Evolutionary conservation across 2,113 vertebrate genomes (phyloP).

Genomic region (Rhabdomys dilectus): DNA sequence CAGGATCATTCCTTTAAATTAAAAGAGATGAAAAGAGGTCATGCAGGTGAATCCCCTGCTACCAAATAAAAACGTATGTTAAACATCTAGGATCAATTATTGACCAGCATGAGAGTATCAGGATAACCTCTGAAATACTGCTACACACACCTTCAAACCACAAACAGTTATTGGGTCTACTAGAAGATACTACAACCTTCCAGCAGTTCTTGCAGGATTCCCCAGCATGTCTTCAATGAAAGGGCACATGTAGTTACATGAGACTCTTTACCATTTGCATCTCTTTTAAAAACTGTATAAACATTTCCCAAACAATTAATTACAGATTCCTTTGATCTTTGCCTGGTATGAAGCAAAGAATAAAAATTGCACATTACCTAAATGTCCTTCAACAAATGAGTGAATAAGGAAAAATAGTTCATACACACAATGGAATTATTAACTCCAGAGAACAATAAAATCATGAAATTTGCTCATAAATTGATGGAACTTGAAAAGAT

Average conservation of each 20-base stretch:
- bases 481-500: not conserved
- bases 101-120: slow-evolving; percentile 25
- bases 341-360: slow-evolving; percentile 43
- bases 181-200: not conserved
- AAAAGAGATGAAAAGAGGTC: slow-evolving; percentile 33
- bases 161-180: not conserved
- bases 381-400: not conserved
- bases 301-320: slow-evolving; percentile 65
- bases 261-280: not conserved
- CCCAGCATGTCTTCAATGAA: slow-evolving; percentile 26
- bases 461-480: not conserved
- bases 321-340: slow-evolving; percentile 63
- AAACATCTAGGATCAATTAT: slow-evolving; percentile 59
- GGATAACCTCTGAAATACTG: not conserved
- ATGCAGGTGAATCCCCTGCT: not conserved
- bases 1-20: slow-evolving; percentile 48
- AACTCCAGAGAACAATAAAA: not conserved
- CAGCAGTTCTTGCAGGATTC: slow-evolving; percentile 17
- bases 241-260: not conserved
- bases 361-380: slow-evolving; percentile 40
- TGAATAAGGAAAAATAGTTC: not conserved
- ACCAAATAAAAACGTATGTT: slow-evolving; percentile 63
- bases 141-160: not conserved
- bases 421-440: not conserved
- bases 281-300: slow-evolving; percentile 15